These are phyloP conservation scores for Ficedula albicollis DNA, from an alignment of 2,797 vertebrate species.

Conservation along the genomic window DNA sequence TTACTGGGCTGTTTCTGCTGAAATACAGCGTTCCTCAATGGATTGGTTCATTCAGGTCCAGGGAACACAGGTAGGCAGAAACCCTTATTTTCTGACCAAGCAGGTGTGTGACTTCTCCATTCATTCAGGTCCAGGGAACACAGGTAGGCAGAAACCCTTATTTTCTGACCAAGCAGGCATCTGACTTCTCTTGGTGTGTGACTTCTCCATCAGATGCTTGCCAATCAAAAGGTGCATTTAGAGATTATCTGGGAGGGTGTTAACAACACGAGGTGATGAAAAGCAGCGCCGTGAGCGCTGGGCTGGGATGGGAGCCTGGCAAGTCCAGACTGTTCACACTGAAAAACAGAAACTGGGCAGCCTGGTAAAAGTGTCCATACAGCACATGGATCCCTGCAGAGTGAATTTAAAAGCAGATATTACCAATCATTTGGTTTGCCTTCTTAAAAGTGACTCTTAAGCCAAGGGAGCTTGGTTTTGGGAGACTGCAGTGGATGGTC, in stretches of 20 bases:
- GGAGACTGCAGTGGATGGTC: not conserved
- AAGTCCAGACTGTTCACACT: not conserved
- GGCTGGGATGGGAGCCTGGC: not conserved
- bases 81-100: not conserved
- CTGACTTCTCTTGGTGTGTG: too few species aligned
- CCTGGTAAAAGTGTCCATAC: not conserved
- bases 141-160: not conserved
- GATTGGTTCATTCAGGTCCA: not conserved
- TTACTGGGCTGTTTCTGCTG: not conserved
- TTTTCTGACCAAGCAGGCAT: not conserved
- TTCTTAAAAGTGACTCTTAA: not conserved
- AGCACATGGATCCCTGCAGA: not conserved
- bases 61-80: not conserved
- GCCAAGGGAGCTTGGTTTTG: not conserved
- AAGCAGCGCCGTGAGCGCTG: fast-evolving
- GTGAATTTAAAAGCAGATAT: not conserved
- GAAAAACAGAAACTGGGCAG: not conserved
- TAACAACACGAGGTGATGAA: not conserved
- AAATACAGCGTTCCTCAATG: fast-evolving
- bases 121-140: not conserved
- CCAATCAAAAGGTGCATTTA: not conserved
- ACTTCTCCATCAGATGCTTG: not conserved
- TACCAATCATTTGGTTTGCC: not conserved
- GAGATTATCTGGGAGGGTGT: not conserved
- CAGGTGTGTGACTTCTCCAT: not conserved